phyloP scores from a whole-genome alignment of 2,888 invertebrate genomes.

The Napeogenes sylphis region DNA sequence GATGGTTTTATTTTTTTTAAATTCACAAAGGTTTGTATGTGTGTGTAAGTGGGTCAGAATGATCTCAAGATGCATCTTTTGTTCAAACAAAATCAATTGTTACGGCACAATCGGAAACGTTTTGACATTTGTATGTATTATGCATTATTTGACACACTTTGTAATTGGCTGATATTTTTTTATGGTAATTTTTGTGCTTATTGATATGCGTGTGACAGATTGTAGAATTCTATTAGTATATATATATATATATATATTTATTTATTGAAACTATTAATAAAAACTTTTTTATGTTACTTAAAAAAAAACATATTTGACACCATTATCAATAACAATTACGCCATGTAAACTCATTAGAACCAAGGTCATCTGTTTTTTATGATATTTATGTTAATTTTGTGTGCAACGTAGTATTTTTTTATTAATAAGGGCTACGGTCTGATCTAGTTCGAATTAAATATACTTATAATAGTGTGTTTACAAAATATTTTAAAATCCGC shows the following conservation, averaged over 20 bases:
- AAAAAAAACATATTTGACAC: background rate
- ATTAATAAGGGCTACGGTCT: conserved; percentile 26
- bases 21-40: conserved; percentile 52
- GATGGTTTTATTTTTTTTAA: conserved; percentile 59
- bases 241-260: background rate
- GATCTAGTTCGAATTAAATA: conserved; percentile 8
- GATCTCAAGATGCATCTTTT: conserved; percentile 61
- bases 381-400: conserved; percentile 32
- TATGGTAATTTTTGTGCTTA: background rate
- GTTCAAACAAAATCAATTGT: conserved; percentile 29
- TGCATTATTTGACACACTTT: conserved; percentile 1
- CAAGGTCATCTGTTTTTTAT: conserved; percentile 42
- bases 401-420: conserved; percentile 27
- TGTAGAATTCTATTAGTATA: background rate
- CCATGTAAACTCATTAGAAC: conserved; percentile 28
- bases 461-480: background rate
- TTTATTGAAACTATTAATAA: background rate
- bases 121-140: conserved; percentile 14
- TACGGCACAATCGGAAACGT: conserved; percentile 11
- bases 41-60: conserved; percentile 62
- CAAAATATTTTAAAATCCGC: too few relatives aligned
- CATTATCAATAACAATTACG: conserved; percentile 36
- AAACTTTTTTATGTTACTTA: too few relatives aligned
- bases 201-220: background rate
- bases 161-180: background rate